These are phyloP conservation scores for Fulica atra DNA, from an alignment of 2,113 vertebrate genomes.

Conservation along the genomic window DNA sequence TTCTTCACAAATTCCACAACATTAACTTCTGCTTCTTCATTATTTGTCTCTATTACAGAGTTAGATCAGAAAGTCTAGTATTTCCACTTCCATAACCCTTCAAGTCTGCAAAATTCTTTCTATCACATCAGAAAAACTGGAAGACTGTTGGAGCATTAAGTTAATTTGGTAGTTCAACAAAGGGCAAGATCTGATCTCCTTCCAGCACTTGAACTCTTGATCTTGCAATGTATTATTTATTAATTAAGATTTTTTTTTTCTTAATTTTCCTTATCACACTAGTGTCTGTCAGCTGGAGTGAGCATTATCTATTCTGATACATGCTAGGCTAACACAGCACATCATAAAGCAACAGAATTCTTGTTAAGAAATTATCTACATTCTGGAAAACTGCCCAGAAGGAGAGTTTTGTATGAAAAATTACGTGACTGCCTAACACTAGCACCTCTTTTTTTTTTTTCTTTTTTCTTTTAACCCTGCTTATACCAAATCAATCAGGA, in stretches of 20 bases:
- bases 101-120: not conserved
- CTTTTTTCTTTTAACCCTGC: not conserved
- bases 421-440: not conserved
- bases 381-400: not conserved
- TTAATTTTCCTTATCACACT: not conserved
- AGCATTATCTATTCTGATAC: not conserved
- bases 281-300: not conserved
- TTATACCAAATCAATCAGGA: not conserved
- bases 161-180: not conserved
- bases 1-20: not conserved
- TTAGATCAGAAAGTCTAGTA: not conserved
- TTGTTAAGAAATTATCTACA: not conserved
- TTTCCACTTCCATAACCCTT: not conserved
- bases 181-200: not conserved
- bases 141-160: not conserved
- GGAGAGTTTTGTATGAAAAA: not conserved
- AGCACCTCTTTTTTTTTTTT: not conserved
- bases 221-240: not conserved
- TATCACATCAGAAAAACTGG: not conserved
- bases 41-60: not conserved
- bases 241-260: not conserved
- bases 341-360: not conserved
- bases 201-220: not conserved
- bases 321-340: not conserved
- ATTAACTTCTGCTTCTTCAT: not conserved